Evolutionary conservation across 1,140 invertebrate genomes (phyloP).

Genomic region (Zaprionus nigranus): DNA sequence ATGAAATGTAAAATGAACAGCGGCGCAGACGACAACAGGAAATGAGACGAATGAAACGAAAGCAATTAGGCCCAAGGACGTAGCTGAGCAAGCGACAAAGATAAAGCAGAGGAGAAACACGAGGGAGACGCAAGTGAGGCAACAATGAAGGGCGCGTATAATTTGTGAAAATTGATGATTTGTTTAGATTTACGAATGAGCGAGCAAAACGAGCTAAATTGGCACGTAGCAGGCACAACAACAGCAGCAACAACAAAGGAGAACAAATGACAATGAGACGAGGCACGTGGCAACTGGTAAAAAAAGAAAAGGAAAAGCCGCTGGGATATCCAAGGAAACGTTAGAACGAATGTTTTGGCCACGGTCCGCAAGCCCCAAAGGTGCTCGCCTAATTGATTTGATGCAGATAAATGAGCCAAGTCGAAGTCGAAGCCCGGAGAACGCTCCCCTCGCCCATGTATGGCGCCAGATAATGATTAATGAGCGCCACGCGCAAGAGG

Average conservation of each 20-base stretch:
- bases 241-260: slow-evolving; percentile 15
- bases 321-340: slow-evolving; percentile 29
- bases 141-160: slow-evolving; percentile 61
- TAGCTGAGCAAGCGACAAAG: slow-evolving; percentile 30
- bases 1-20: slow-evolving; percentile 81
- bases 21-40: slow-evolving; percentile 51
- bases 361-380: slow-evolving; percentile 55
- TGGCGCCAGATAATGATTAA: slow-evolving; percentile 75
- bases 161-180: slow-evolving; percentile 84
- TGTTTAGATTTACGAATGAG: slow-evolving; percentile 83
- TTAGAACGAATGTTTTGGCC: slow-evolving; percentile 10
- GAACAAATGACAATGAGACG: slow-evolving; percentile 9
- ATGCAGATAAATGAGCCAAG: slow-evolving; percentile 77
- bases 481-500: slow-evolving; percentile 26
- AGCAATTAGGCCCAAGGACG: slow-evolving; percentile 68
- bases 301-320: slow-evolving; percentile 40
- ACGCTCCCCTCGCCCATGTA: slow-evolving; percentile 19
- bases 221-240: slow-evolving; percentile 68
- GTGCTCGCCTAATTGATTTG: slow-evolving; percentile 77
- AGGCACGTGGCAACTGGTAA: background rate
- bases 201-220: slow-evolving; percentile 80
- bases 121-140: slow-evolving; percentile 4
- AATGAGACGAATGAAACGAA: slow-evolving; percentile 59
- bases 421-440: slow-evolving; percentile 36
- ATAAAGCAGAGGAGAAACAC: slow-evolving; percentile 6